Evolutionary conservation across 2,797 vertebrate species (phyloP), one percentile per base, ranked within the genome.

Genomic region (Cynopterus sphinx): DNA sequence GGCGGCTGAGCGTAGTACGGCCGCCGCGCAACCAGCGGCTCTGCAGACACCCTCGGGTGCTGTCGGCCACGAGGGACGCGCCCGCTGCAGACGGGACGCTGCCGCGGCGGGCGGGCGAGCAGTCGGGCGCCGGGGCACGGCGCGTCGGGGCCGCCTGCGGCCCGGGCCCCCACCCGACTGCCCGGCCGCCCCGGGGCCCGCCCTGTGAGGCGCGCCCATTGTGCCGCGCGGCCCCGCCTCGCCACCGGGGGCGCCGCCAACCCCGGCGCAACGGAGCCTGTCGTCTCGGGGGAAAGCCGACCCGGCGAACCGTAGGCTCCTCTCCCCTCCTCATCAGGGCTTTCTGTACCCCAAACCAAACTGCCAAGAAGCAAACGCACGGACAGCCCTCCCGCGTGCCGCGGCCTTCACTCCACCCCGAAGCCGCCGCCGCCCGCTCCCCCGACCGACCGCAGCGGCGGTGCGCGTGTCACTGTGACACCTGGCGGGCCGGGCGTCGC

Each of bases 141-240:
- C 43, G 28, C 43, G 17, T 28, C 46, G 12, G 63, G 43, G 26
- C 74, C 31, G 8, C 41, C 61, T 24, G 26, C 43, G 1, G n/a
- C 82, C 28, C 11, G 1, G 0, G 43, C 16, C 43, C 97, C 83
- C 92, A 83, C 94, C 75, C 26, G 12, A 36, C 22, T 26, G 51
- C 95, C 75, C 91, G 53, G 87, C 91, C 5, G 75, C 87, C 92
- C 83, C 53, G 41, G 70, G 59, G 92, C 33, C 0, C 0, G 55
- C 71, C 79, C 91, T 96, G 92, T 97, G 96, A 96, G 92, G 95
- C 91, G 95, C 59, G 46, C 71, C 88, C 77, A 78, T 92, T 96
- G 95, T 96, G 88, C 90, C 26, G 59, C 28, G 39, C 7, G 28
- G n/a, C 49, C 10, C 0, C 6, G 74, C 51, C 43, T 33, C 2